A percentile compares a stretch with the other conserved stretches of the same genome.
phyloP scores from a whole-genome alignment of 2,888 invertebrate genomes.

The Cremastinae sp. region DNA sequence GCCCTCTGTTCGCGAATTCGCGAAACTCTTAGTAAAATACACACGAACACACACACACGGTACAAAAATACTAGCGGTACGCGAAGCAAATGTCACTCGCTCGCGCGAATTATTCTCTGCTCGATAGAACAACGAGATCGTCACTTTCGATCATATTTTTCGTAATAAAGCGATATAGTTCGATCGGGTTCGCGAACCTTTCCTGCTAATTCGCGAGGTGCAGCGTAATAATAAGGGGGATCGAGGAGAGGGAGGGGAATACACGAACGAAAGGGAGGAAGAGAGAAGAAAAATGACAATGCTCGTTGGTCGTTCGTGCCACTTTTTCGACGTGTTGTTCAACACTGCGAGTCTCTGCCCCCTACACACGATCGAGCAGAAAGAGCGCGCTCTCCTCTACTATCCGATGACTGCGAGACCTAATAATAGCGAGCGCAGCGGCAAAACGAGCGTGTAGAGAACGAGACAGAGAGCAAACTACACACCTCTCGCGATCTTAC shows the following conservation, averaged over 20 bases:
- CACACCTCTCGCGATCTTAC: constrained; percentile 30
- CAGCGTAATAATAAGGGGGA: too few relatives aligned
- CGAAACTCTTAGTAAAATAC: constrained; percentile 1
- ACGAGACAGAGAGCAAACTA: constrained; percentile 23
- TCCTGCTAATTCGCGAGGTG: too few relatives aligned
- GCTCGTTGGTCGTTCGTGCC: constrained; percentile 36
- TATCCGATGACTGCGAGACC: constrained; percentile 75
- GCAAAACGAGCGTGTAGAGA: constrained; percentile 7
- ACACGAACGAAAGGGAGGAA: neutral
- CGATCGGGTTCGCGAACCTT: too few relatives aligned
- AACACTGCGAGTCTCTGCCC: constrained; percentile 48
- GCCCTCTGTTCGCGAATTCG: neutral
- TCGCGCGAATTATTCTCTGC: too few relatives aligned
- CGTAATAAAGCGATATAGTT: too few relatives aligned
- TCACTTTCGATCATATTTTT: too few relatives aligned
- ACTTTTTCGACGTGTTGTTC: constrained; percentile 59
- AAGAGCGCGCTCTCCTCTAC: constrained; percentile 61
- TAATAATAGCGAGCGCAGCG: constrained; percentile 74
- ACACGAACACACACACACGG: neutral
- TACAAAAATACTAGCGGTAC: too few relatives aligned
- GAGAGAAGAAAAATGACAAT: neutral
- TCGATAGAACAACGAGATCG: too few relatives aligned
- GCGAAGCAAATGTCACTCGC: too few relatives aligned
- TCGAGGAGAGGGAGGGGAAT: too few relatives aligned
- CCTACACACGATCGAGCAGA: constrained; percentile 23